A percentile compares a stretch with the other conserved stretches of the same genome.
phyloP scores from a whole-genome alignment of 2,888 invertebrate genomes.

The Leptinotarsa juncta region DNA sequence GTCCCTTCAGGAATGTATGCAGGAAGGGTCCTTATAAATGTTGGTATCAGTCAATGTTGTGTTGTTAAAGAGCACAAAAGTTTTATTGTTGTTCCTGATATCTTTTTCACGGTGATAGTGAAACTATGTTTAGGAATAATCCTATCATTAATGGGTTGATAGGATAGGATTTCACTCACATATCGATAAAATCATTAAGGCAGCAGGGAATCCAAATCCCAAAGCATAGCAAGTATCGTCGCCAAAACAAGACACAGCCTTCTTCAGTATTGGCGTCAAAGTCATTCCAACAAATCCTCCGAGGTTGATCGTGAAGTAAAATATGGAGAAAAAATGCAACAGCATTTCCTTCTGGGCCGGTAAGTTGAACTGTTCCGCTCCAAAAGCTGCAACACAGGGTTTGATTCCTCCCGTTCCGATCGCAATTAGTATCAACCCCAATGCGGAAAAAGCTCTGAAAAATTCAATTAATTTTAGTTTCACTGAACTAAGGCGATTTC shows the following conservation, averaged over 20 bases:
- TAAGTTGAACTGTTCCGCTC: constrained; percentile 85
- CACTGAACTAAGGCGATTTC: too few relatives aligned
- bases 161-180: constrained; percentile 64
- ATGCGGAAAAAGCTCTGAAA: constrained; percentile 64
- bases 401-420: constrained; percentile 88
- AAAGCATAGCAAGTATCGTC: constrained; percentile 78
- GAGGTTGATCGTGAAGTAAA: constrained; percentile 85
- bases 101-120: too few relatives aligned
- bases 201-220: constrained; percentile 83
- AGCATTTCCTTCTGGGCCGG: constrained; percentile 76
- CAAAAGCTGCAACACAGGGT: constrained; percentile 88
- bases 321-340: constrained; percentile 82
- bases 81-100: too few relatives aligned
- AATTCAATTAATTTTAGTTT: not conserved
- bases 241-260: constrained; percentile 74
- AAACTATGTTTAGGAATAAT: not conserved
- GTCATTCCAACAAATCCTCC: constrained; percentile 76
- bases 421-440: constrained; percentile 74
- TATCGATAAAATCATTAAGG: constrained; percentile 76
- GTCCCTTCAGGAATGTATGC: too few relatives aligned
- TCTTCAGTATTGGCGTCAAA: constrained; percentile 78
- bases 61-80: too few relatives aligned
- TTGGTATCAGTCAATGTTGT: too few relatives aligned
- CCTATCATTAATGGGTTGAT: not conserved
- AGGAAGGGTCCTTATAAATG: too few relatives aligned